These are phyloP conservation scores for Halichoeres trimaculatus DNA, from an alignment of 2,113 vertebrate genomes.

Conservation along the genomic window DNA sequence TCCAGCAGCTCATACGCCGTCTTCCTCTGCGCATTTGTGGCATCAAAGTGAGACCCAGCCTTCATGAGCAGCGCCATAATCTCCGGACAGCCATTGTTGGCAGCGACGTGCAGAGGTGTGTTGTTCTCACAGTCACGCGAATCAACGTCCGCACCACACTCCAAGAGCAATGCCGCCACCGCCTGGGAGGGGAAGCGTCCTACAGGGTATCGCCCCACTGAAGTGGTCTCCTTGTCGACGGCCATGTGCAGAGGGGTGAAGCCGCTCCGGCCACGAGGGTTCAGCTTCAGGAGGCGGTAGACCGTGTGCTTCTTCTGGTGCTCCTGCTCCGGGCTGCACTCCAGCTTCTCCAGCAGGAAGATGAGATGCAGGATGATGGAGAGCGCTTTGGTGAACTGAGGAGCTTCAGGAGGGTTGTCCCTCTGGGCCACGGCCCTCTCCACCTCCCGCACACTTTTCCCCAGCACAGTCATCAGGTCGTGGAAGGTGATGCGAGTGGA, in stretches of 20 bases:
- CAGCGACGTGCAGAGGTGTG: constrained; percentile 91
- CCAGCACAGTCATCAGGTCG: constrained; percentile 93
- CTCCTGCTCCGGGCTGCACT: constrained; percentile 89
- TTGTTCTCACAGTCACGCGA: constrained; percentile 95
- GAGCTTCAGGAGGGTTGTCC: constrained; percentile 87
- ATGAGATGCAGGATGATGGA: constrained; percentile 95
- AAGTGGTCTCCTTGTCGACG: constrained; percentile 92
- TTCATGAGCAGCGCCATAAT: constrained; percentile 91
- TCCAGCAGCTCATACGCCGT: constrained; percentile 92
- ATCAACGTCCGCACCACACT: constrained; percentile 93
- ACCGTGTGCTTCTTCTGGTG: constrained; percentile 92
- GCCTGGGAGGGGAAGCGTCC: constrained; percentile 92
- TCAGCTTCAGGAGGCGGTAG: constrained; percentile 92
- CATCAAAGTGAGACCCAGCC: constrained; percentile 92
- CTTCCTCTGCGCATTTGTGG: constrained; percentile 92
- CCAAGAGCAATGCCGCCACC: constrained; percentile 88
- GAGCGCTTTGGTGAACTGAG: constrained; percentile 92
- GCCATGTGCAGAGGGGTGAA: constrained; percentile 95
- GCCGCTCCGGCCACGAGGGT: constrained; percentile 88
- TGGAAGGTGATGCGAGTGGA: constrained; percentile 89
- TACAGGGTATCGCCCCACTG: constrained; percentile 94
- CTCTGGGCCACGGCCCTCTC: constrained; percentile 90
- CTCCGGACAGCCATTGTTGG: constrained; percentile 88
- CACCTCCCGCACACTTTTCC: constrained; percentile 93
- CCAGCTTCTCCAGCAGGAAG: constrained; percentile 92